Base-by-base conservation (phyloP, 2,797 vertebrate species). In the Cacajao melanocephalus region DNA sequence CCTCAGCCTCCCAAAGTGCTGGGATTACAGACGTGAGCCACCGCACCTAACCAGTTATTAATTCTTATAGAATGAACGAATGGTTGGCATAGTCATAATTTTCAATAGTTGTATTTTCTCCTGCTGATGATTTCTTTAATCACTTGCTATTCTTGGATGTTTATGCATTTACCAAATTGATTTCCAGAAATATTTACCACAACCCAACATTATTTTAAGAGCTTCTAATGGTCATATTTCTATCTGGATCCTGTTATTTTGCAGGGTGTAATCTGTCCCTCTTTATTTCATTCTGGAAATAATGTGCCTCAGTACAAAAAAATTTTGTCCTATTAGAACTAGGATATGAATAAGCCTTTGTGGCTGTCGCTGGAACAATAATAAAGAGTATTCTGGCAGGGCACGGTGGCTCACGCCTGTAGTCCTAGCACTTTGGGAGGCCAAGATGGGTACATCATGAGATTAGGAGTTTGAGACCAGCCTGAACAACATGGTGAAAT, bases 151-250 rank as follows among this genome's bases (percentile, higher is more conserved):
- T 92, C 28, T 58, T 70, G 41, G 58, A 33, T 61, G 89, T 73
- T 52, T 91, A 50, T 52, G 48, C 58, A 58, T 76, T 75, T 46
- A 64, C 58, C 24, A 94, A 30, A 52, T 22, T 20, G 17, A 13
- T 78, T 80, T 84, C 76, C 33, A n/a, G 90, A 93, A 85, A 80
- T 84, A 88, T 78, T 80, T 73, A 61, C 72, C 78, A 83, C 70
- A 79, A 90, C 12, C 28, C 80, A 75, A 1, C 58, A 55, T 33
- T 96, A 26, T 73, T 33, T 88, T 72, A 80, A 96, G 61, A n/a
- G 19, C 14, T 87, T 78, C 48, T 24, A 50, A 88, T 92, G 30
- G 12, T 72, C 78, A 22, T 64, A 22, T 55, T 85, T 96, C 46
- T 82, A 48, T 92, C 44, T 79, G 30, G 7, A 87, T 81, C 58